Percentiles rank a stretch among this genome's conserved stretches.
These are phyloP conservation scores for Paraescarpia echinospica DNA, from an alignment of 1,140 invertebrate genomes.

Conservation along the genomic window DNA sequence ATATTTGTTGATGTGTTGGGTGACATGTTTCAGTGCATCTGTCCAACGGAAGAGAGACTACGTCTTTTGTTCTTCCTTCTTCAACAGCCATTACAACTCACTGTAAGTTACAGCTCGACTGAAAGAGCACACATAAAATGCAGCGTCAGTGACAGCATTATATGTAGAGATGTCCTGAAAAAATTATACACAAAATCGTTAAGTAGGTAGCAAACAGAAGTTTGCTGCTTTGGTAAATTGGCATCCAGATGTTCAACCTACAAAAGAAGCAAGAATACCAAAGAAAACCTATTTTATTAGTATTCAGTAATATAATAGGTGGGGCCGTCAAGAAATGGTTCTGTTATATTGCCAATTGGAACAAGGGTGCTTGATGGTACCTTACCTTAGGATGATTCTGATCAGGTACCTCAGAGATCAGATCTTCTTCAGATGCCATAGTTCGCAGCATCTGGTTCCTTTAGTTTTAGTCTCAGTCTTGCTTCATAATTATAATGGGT, in stretches of 20 bases:
- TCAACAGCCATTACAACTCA: constrained; percentile 41
- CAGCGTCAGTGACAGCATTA: too few species aligned
- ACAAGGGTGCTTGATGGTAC: too few species aligned
- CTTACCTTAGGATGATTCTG: too few species aligned
- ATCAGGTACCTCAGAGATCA: too few species aligned
- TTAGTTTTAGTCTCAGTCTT: too few species aligned
- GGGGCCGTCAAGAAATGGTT: not conserved
- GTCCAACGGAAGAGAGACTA: constrained; percentile 40
- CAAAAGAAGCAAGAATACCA: not conserved
- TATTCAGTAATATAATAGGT: not conserved
- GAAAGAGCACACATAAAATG: not conserved
- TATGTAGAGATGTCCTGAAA: too few species aligned
- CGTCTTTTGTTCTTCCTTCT: constrained; percentile 35
- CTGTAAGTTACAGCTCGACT: constrained; percentile 31
- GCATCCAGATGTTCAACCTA: not conserved
- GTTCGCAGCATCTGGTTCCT: too few species aligned
- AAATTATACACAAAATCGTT: not conserved
- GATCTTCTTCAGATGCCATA: too few species aligned
- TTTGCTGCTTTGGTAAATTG: not conserved
- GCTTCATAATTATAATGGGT: too few species aligned
- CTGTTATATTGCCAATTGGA: not conserved
- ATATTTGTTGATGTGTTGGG: not conserved
- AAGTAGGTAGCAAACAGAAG: not conserved
- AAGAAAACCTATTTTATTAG: too few species aligned
- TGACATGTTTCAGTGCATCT: constrained; percentile 41